Percentiles rank a stretch among this genome's conserved stretches.
Conservation (phyloP, 2,888 invertebrate species). For the Spodoptera picta region DNA sequence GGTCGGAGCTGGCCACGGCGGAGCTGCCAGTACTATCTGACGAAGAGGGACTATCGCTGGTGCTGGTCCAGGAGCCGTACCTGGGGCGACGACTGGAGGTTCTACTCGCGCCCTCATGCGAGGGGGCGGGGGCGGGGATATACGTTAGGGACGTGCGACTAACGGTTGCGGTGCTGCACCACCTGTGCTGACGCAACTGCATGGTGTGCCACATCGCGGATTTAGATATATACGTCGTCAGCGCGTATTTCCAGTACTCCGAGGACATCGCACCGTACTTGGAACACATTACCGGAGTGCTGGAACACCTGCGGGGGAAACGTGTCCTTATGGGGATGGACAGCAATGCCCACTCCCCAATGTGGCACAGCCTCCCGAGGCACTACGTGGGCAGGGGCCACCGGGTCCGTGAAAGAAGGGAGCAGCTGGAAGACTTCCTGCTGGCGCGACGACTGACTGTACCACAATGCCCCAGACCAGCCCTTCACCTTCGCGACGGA, state of each 20-base stretch:
- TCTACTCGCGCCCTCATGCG: too few species aligned
- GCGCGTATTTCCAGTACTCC: conserved; percentile 20
- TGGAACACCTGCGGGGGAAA: conserved; percentile 14
- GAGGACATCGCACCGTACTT: background rate
- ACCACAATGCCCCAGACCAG: background rate
- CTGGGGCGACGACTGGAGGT: too few species aligned
- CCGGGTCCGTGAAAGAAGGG: background rate
- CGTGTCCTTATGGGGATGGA: conserved; percentile 43
- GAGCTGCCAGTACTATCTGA: conserved; percentile 35
- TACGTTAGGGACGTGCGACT: too few species aligned
- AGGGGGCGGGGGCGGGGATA: too few species aligned
- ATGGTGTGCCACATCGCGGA: conserved; percentile 19
- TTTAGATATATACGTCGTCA: fast-evolving
- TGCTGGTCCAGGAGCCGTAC: conserved; percentile 56
- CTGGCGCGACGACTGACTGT: background rate
- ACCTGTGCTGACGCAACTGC: conserved; percentile 41
- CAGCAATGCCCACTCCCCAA: conserved; percentile 55
- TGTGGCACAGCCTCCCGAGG: conserved; percentile 41
- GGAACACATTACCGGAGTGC: conserved; percentile 29
- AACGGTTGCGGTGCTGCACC: conserved; percentile 25
- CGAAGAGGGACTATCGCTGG: conserved; percentile 37
- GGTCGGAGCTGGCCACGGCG: conserved; percentile 37
- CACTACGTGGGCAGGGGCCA: conserved; percentile 42
- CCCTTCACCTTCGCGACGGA: conserved; percentile 33
- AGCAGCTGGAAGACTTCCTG: conserved; percentile 13